Evolutionary conservation across 2,113 vertebrate species (phyloP).

Genomic region (Halcyon malimbica): DNA sequence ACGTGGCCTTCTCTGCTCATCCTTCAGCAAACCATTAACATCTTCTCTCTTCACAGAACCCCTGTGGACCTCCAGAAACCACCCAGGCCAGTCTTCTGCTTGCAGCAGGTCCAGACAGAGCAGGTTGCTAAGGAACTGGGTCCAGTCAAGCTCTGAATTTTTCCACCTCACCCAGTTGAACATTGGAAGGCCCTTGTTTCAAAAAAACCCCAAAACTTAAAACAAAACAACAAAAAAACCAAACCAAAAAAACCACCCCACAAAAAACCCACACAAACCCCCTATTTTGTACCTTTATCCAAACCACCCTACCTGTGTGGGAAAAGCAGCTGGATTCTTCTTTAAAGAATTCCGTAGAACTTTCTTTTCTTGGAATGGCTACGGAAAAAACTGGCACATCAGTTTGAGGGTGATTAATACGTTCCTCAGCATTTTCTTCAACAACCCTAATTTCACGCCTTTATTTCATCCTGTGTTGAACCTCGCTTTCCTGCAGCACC

Average conservation of each 20-base stretch:
- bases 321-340: background rate
- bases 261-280: too few species aligned
- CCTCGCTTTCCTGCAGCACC: background rate
- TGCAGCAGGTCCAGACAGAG: background rate
- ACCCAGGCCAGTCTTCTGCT: background rate
- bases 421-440: background rate
- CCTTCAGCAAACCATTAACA: background rate
- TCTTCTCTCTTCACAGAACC: background rate
- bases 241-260: too few species aligned
- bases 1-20: background rate
- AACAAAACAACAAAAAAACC: too few species aligned
- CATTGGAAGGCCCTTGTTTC: background rate
- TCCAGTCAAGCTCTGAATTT: background rate
- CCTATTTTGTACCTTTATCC: background rate
- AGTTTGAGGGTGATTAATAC: background rate
- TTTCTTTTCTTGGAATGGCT: background rate
- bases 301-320: fast-evolving
- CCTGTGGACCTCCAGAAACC: background rate
- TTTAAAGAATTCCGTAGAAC: background rate
- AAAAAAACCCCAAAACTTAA: too few species aligned
- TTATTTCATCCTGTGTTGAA: background rate
- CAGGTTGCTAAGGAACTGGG: background rate
- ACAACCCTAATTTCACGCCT: background rate
- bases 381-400: background rate
- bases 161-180: background rate